Percentiles rank a stretch among this genome's conserved stretches.
These are phyloP conservation scores for Pseudochromis fuscus DNA, from an alignment of 2,797 vertebrate species.

Conservation along the genomic window DNA sequence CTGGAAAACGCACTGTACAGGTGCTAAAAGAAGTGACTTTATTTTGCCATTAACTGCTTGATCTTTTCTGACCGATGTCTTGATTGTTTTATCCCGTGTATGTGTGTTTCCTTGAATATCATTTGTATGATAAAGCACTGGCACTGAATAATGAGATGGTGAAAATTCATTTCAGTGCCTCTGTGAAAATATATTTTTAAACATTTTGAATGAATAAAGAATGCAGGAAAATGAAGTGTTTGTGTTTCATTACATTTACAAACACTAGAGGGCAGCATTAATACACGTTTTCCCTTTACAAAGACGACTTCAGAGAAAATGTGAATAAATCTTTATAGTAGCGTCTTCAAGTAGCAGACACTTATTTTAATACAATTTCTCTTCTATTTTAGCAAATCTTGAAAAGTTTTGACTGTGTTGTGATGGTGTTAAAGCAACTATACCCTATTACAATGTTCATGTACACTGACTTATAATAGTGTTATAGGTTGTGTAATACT, in stretches of 20 bases:
- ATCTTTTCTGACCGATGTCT: conserved; percentile 15
- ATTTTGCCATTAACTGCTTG: conserved; percentile 46
- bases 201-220: conserved; percentile 77
- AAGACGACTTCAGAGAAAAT: too few relatives aligned
- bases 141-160: conserved; percentile 44
- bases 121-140: conserved; percentile 39
- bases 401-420: too few relatives aligned
- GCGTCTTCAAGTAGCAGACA: too few relatives aligned
- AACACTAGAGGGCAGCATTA: conserved; percentile 39
- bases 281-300: neutral
- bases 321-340: too few relatives aligned
- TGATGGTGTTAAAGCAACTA: too few relatives aligned
- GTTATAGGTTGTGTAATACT: too few relatives aligned
- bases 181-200: conserved; percentile 74
- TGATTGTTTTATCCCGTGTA: conserved; percentile 38
- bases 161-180: conserved; percentile 71
- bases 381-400: too few relatives aligned
- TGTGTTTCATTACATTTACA: neutral
- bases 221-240: conserved; percentile 44
- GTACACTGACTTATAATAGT: too few relatives aligned
- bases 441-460: too few relatives aligned
- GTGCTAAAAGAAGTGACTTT: conserved; percentile 30
- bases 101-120: conserved; percentile 44
- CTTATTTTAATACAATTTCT: too few relatives aligned
- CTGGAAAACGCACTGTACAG: conserved; percentile 1